Evolutionary conservation across 1,140 invertebrate species (phyloP), one percentile per base, ranked within the genome.

Genomic region (Halyomorpha halys): DNA sequence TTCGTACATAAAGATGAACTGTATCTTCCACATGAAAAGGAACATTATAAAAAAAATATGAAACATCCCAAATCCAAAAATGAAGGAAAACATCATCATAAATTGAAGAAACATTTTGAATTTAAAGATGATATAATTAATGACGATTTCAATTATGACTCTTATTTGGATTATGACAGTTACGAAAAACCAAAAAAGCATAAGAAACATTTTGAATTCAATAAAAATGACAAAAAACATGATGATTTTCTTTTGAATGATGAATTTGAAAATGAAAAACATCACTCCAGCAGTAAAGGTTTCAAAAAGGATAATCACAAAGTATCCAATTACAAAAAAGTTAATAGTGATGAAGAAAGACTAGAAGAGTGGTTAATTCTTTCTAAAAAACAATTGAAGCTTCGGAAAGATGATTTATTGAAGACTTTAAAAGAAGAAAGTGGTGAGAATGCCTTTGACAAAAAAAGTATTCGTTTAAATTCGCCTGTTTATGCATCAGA

Each of bases 381-480:
- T 34, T 69, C 68, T 4, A 51, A 67, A 45, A 65, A 63, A 44
- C 39, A 61, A 25, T 51, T 69, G n/a, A 65, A 67, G 60, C 63
- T 66, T 21, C 59, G 61, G 14, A 68, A 69, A 61, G 64, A 69
- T 14, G 65, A 69, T 39, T 51, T 69, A 27, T 44, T 69, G 30
- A 69, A 67, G 47, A 68, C 25, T 18, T 59, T 69, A 45, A 65
- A 62, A 61, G 61, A 63, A 61, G 54, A 65, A 23, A 65, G 53
- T 34, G 45, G 39, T 25, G 56, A 56, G n/a, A 49, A 63, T 54
- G 45, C 39, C 21, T 64, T 49, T 44, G 51, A 64, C 59, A 19
- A 27, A 23, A 34, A 23, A 54, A 51, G 11, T 15, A 1, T 21
- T 14, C 34, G 54, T 19, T 59, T 59, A 65, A 59, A 63, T 51